A percentile compares a stretch with the other conserved stretches of the same genome.
These are phyloP conservation scores for Platycheirus albimanus DNA, from an alignment of 2,888 invertebrate species.

Conservation along the genomic window DNA sequence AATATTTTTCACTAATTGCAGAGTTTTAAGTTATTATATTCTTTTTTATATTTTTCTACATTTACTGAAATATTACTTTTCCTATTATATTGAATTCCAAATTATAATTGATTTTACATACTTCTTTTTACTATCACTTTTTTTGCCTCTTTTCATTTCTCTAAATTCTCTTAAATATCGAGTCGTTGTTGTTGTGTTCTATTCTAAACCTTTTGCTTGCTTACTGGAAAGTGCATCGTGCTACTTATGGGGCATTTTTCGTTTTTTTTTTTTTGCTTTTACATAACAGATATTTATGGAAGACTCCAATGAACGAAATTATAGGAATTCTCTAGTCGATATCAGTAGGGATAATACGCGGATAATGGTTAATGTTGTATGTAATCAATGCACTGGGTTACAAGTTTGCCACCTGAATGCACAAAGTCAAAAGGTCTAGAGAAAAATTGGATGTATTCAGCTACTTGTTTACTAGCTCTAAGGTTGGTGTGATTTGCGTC, in stretches of 20 bases:
- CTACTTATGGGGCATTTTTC: not conserved
- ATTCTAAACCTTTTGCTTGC: no score
- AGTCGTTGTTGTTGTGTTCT: not conserved
- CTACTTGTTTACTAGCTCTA: no score
- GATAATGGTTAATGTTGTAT: slow-evolving; percentile 1
- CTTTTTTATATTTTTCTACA: not conserved
- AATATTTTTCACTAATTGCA: no score
- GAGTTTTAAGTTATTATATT: not conserved
- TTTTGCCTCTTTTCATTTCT: not conserved
- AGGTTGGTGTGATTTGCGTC: no score
- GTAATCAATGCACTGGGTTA: not conserved
- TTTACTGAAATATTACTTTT: not conserved
- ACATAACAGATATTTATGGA: no score
- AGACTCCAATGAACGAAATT: not conserved
- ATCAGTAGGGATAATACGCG: slow-evolving; percentile 2
- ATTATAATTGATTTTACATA: not conserved
- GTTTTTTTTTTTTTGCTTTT: no score
- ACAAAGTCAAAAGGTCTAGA: no score
- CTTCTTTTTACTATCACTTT: not conserved
- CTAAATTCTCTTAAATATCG: no score
- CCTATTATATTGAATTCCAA: not conserved
- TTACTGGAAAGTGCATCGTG: no score
- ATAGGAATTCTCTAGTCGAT: not conserved
- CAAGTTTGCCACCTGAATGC: no score
- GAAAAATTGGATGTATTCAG: no score